Base-by-base conservation (phyloP, 2,113 vertebrate species). In the Micronisus gabar region DNA sequence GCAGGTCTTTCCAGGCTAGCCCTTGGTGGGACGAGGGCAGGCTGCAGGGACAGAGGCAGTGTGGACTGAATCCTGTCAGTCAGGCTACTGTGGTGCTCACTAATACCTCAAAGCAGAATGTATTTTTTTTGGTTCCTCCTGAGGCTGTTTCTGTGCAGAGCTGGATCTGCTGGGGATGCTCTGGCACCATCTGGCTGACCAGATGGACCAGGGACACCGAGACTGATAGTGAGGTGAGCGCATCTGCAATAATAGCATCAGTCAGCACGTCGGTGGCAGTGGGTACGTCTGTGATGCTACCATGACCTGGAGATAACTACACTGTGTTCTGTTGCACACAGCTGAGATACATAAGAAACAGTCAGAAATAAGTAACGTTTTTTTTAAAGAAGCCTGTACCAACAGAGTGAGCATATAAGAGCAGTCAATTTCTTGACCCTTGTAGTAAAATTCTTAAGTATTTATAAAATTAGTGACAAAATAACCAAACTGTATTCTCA, bases 311-410 rank as follows among this genome's bases (percentile, higher is more conserved):
- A 34, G 40, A 25, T 18, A 76, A 34, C 23, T 61, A 47, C 1
- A 0, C 6, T 63, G 29, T 71, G 19, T 29, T 63, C 55, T 34
- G 11, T 29, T n/a, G 20, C 3, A 9, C 59, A 47, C 25, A 63
- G 41, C 15, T 0, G 0, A 67, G 32, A 38, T 30, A 20, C 0
- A 0, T 50, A 34, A 66, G 12, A 70, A 66, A 34, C 26, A n/a
- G 25, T 20, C 16, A 47, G 30, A 91, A 84, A 76, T 15, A 48
- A 66, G 18, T 18, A 56, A 27, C 2, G 0, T 10, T 55, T 68
- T 68, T 79, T 45, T 80, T 14, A 41, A 78, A 74, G 38, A 80
- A 55, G 34, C 17, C 20, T 56, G 5, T 43, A 16, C 6, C 14
- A 80, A 27, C 13, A 76, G 52, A 40, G 3, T 6, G 15, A 71